Evolutionary conservation across 2,113 vertebrate species (phyloP), one percentile per base, ranked within the genome.

Genomic region (Chlorocebus sabaeus): DNA sequence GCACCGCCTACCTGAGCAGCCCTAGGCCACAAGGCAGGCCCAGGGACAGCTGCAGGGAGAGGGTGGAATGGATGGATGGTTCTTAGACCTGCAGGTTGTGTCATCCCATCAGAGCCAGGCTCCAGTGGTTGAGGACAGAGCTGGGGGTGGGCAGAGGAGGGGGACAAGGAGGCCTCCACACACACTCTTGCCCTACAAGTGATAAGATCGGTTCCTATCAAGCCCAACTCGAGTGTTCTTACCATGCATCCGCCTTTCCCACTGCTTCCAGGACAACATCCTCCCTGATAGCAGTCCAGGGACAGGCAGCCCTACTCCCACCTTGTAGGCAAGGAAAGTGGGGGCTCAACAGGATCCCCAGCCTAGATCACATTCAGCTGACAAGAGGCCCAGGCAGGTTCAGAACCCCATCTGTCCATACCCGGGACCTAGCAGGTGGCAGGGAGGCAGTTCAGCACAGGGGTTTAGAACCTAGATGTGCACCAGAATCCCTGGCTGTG

Each of bases 381-480:
- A 12, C 0, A 0, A 38, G 35, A 43, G 50, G 8, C 59, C 64
- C 35, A 55, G 50, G 25, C 73, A 72, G 45, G 32, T 17, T 87
- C 6, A 73, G n/a, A 96, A n/a, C 0, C 38, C 16, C 22, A 10
- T 1, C 20, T 55, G 30, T 76, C 85, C 23, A 0, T 1, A 43
- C 40, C 61, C 0, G 23, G 35, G 45, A 16, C 23, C 25, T 8
- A 4, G 16, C 0, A 0, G 32, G 17, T 2, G 38, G 10, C 0
- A 0, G 30, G 11, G 38, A 52, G 38, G 45, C 35, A 13, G n/a
- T 30, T 43, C 18, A 10, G 23, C n/a, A 12, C 20, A 3, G 35
- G 10, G 45, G 4, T 9, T 48, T 40, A 18, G 57, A 79, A 40
- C 12, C 11, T 1, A 0, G 6, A 6, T 0, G 0, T 7, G 8